Base-by-base conservation (phyloP, 2,888 invertebrate genomes). In the Dermolepida albohirtum region DNA sequence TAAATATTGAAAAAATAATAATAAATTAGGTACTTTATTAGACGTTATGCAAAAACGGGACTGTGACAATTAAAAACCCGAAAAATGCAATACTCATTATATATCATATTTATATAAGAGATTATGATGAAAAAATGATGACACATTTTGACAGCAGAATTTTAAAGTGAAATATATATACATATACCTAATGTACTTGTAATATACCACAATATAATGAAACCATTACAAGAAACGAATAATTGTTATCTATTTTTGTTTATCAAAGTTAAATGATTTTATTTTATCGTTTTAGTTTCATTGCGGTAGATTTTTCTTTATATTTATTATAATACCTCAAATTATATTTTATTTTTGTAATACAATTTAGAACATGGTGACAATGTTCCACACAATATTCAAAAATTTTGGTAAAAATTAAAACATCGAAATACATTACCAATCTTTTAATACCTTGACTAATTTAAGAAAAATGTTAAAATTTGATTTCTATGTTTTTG, bases 41-140 rank as follows among this genome's bases (percentile, higher is more conserved):
- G 47, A 44, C 6, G 59, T 62, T 29, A 62, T 62, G 59, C 47
- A 59, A 59, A 34, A 62, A 39, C 43, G 29, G 59, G 29, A 14
- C 47, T 47, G 8, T 34, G 34, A 34, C 34, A 34, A 22, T 22
- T 22, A 4, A 22, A 5, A 16, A 43, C 11, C 47, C 59, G 47
- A 27, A 47, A 47, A 47, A 62, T 62, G 59, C 59, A 62, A 62
- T 62, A 62, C 59, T 62, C 59, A 62, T 62, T 62, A 1, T 34
- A 14, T 62, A 62, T 17, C 59, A 39, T 62, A 62, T 47, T 47
- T 8, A 34, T n/a, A n/a, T 62, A 57, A 29, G 43, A 57, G 43
- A 57, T 16, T 27, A 41, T 41, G 27, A 6, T 44, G 5, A 8
- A 43, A n/a, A 49, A 49, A 11, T 17, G 10, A 34, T 49, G 22